phyloP scores from a whole-genome alignment of 2,797 vertebrate species.

The Muscicapa striata region DNA sequence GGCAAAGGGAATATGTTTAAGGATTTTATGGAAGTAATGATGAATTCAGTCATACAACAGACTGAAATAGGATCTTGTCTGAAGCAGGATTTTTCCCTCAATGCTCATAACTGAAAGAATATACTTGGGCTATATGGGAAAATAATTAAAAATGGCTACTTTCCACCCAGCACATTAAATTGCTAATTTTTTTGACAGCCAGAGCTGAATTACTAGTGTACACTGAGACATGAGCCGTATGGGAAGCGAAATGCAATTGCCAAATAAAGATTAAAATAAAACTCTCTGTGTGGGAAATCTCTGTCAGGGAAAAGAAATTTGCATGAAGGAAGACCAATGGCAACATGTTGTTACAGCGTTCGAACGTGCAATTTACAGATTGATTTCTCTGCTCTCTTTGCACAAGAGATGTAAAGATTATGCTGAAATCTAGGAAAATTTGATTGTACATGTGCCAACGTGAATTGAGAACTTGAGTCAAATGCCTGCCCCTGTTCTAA shows the following conservation, averaged over 20 bases:
- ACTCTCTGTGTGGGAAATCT: neutral
- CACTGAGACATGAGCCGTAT: neutral
- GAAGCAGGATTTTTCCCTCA: neutral
- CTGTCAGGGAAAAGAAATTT: conserved; percentile 6
- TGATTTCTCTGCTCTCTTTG: conserved; percentile 56
- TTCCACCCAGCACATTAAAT: conserved; percentile 19
- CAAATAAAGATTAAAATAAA: conserved; percentile 48
- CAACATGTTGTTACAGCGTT: conserved; percentile 17
- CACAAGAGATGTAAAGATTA: conserved; percentile 67
- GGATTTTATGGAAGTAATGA: conserved; percentile 15
- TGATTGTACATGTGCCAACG: conserved; percentile 54
- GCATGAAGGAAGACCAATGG: conserved; percentile 7
- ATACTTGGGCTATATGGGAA: neutral
- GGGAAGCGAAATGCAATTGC: neutral
- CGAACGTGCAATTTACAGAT: conserved; percentile 16
- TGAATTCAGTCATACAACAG: conserved; percentile 8
- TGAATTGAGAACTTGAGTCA: conserved; percentile 46
- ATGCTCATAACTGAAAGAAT: conserved; percentile 7
- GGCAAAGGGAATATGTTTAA: conserved; percentile 12
- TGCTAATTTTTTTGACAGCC: conserved; percentile 35
- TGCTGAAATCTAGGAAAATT: conserved; percentile 64
- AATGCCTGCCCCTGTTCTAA: conserved; percentile 27
- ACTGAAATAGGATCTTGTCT: neutral
- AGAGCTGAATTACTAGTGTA: conserved; percentile 11
- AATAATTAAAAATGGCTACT: conserved; percentile 42